phyloP scores from a whole-genome alignment of 1,140 invertebrate species.

The Drosophila cardini region DNA sequence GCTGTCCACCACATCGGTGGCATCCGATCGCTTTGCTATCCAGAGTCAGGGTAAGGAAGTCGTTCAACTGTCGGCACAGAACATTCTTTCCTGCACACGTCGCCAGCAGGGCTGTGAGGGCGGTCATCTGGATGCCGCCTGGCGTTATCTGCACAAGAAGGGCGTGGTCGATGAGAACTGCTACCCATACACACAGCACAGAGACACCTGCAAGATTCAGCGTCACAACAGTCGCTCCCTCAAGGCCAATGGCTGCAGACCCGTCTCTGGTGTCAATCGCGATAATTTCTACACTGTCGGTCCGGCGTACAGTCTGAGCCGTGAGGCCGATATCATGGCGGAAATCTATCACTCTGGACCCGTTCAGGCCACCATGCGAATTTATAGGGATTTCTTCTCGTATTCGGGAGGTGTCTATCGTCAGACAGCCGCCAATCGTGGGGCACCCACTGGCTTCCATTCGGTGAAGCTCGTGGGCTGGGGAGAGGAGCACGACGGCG shows the following conservation, averaged over 20 bases:
- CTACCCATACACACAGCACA: conserved; percentile 90
- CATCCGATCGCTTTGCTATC: conserved; percentile 91
- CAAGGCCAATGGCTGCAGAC: conserved; percentile 85
- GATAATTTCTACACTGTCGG: conserved; percentile 91
- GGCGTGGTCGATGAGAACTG: conserved; percentile 93
- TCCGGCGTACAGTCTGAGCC: conserved; percentile 92
- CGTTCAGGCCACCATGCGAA: conserved; percentile 96
- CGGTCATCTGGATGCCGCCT: conserved; percentile 95
- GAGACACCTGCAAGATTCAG: conserved; percentile 87
- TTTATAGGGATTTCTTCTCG: conserved; percentile 95
- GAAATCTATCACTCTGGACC: conserved; percentile 96
- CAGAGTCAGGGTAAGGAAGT: conserved; percentile 91
- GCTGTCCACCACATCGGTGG: conserved; percentile 92
- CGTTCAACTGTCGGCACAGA: conserved; percentile 91
- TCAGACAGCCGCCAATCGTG: conserved; percentile 86
- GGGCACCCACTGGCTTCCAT: conserved; percentile 90
- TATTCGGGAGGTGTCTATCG: conserved; percentile 94
- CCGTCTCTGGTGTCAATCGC: conserved; percentile 85
- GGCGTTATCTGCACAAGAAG: conserved; percentile 93
- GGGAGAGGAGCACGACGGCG: conserved; percentile 90
- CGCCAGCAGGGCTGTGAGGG: conserved; percentile 93
- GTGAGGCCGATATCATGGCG: conserved; percentile 94
- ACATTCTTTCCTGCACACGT: conserved; percentile 93
- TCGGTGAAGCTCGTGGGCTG: conserved; percentile 96
- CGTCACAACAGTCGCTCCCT: conserved; percentile 85